Percentiles rank a stretch among this genome's conserved stretches.
Evolutionary conservation across 2,113 vertebrate species (phyloP).

Genomic region (Saguinus imperator): DNA sequence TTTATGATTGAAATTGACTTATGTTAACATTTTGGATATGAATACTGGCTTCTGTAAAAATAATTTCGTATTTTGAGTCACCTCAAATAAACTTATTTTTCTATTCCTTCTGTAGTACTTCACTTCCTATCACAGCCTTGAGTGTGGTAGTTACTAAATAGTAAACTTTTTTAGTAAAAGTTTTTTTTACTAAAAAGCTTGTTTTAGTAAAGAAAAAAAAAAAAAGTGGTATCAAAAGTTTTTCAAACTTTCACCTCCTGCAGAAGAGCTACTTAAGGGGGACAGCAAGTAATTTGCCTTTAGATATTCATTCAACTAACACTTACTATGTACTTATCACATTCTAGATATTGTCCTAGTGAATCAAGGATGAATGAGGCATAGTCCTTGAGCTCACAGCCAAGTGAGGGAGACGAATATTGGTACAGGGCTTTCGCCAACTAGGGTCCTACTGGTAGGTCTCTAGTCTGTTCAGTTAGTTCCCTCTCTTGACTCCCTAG

Average conservation of each 20-base stretch:
- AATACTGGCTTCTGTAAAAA: not conserved
- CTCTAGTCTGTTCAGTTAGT: not conserved
- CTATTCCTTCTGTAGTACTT: not conserved
- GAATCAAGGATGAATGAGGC: not conserved
- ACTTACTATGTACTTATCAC: not conserved
- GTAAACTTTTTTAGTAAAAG: not conserved
- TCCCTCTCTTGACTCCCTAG: not conserved
- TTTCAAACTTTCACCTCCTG: not conserved
- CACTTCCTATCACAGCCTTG: not conserved
- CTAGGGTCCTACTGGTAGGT: not conserved
- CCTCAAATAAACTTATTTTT: not conserved
- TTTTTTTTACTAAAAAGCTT: no score
- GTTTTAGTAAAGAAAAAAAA: not conserved
- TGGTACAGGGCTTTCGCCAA: not conserved
- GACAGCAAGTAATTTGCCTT: not conserved
- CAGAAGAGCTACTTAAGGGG: not conserved
- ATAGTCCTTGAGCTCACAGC: not conserved
- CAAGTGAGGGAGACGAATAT: not conserved
- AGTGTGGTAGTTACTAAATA: not conserved
- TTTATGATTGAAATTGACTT: not conserved
- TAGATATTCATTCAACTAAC: not conserved
- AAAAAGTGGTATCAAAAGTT: not conserved
- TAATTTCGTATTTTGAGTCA: not conserved
- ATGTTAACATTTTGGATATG: slow-evolving; percentile 5
- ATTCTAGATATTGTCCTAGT: not conserved